These are phyloP conservation scores for Botrylloides violaceus DNA, from an alignment of 23 tunicate genomes.

Conservation along the genomic window DNA sequence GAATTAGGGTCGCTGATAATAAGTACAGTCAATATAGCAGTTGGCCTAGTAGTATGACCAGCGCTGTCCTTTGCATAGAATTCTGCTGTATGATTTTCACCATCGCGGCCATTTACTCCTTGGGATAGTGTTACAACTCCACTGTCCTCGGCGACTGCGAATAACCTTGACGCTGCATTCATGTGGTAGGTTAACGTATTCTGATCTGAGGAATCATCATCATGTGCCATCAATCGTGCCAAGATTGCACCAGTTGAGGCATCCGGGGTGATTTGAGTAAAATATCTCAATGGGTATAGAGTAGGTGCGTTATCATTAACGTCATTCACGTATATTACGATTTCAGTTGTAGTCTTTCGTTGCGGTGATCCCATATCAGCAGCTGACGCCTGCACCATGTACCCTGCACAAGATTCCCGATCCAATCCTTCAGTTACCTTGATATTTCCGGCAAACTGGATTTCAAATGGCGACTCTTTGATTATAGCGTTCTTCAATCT, in stretches of 20 bases:
- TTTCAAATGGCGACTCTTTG: background rate
- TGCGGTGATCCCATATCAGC: conserved; percentile 50
- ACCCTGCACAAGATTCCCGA: conserved; percentile 26
- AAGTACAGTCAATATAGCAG: background rate
- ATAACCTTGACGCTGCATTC: background rate
- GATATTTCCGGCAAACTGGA: background rate
- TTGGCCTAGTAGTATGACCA: background rate
- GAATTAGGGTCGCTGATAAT: background rate
- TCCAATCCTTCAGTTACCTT: conserved; percentile 19
- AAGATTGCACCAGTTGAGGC: conserved; percentile 2
- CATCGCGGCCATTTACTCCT: background rate
- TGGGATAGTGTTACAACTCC: background rate
- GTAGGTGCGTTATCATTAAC: conserved; percentile 75
- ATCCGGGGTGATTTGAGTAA: conserved; percentile 3
- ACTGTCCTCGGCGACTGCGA: background rate
- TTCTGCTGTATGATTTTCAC: background rate
- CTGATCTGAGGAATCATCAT: conserved; percentile 22
- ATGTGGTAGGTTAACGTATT: background rate
- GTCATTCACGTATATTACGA: conserved; percentile 32
- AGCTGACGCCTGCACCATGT: conserved; percentile 46
- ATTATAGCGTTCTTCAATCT: background rate
- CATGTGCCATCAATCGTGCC: conserved; percentile 29
- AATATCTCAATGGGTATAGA: conserved; percentile 22
- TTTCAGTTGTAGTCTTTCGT: conserved; percentile 17
- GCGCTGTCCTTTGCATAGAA: conserved; percentile 7